Base-by-base conservation (phyloP, 2,113 vertebrate species). In the Spizaetus ornatus region DNA sequence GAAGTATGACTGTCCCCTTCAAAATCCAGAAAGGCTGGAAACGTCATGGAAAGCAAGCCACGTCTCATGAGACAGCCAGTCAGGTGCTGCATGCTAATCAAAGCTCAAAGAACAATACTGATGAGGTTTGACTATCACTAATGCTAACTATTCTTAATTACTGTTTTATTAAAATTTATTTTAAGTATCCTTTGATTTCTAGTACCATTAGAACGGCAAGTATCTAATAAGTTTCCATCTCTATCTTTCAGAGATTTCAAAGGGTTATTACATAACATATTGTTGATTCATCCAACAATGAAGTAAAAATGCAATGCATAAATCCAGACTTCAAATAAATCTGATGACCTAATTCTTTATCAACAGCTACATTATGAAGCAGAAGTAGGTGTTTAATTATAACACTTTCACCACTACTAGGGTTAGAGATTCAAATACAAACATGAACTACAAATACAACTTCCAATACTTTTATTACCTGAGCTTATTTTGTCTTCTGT, bases 111-210 rank as follows among this genome's bases (percentile, higher is more conserved):
- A 92, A 86, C 74, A 97, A 92, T 90, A 78, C 79, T 63, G 93
- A 38, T 0, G 36, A 92, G 66, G n/a, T 86, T 90, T 92, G 72
- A 47, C 69, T 86, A 69, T 74, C 86, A 55, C 55, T 90, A 88
- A 83, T 63, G 52, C 31, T 88, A 95, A 83, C 42, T 88, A 55
- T 71, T 69, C 71, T 86, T 92, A 85, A 90, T 86, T 63, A 86
- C 40, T 31, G 3, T 55, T 16, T 40, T 81, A 92, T 42, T 69
- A 83, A 84, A 82, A 78, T 59, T 70, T 93, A 70, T 94, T 96
- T 90, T 83, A 95, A 90, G n/a, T 79, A 71, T 81, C 67, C 85
- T 97, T 96, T 95, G 90, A 96, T 93, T 95, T 93, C 29, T 82
- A 77, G 55, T 27, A 38, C 66, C 25, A 71, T 66, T 79, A 87